Evolutionary conservation across 2,797 vertebrate species (phyloP).

Genomic region (Neoniphon sammara): DNA sequence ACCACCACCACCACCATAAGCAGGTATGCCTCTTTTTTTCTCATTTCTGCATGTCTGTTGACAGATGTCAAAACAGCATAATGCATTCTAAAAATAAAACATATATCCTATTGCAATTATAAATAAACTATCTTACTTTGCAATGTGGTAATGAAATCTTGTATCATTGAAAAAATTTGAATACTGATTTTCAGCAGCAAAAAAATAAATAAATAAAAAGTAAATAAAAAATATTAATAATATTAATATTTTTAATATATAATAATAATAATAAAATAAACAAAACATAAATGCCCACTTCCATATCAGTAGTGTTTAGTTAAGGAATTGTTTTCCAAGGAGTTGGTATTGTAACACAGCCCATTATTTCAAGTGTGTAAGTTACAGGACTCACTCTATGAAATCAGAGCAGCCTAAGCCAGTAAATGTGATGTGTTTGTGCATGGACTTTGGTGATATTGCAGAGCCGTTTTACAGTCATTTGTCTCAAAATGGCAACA

Average conservation of each 20-base stretch:
- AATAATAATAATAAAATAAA: conserved; percentile 28
- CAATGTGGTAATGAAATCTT: conserved; percentile 20
- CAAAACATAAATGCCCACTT: conserved; percentile 41
- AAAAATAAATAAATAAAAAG: conserved; percentile 40
- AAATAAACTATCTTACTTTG: conserved; percentile 52
- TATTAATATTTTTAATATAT: no score
- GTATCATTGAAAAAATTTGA: conserved; percentile 35
- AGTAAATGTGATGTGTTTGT: conserved; percentile 79
- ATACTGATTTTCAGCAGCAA: conserved; percentile 44
- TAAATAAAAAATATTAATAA: no score
- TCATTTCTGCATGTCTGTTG: conserved; percentile 48
- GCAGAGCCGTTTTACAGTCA: conserved; percentile 79
- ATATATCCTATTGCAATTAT: conserved; percentile 39
- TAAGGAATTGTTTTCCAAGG: conserved; percentile 46
- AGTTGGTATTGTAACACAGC: conserved; percentile 45
- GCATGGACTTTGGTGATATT: conserved; percentile 69
- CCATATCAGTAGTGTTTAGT: conserved; percentile 23
- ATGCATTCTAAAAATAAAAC: conserved; percentile 57
- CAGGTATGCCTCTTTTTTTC: conserved; percentile 32
- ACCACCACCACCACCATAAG: conserved; percentile 31
- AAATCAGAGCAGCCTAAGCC: conserved; percentile 71
- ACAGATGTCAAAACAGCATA: conserved; percentile 62
- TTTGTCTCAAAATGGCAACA: conserved; percentile 87
- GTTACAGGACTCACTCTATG: conserved; percentile 72
- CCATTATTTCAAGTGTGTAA: conserved; percentile 73